Evolutionary conservation across 2,113 vertebrate species (phyloP), one percentile per base, ranked within the genome.

Genomic region (Patagioenas fasciata): DNA sequence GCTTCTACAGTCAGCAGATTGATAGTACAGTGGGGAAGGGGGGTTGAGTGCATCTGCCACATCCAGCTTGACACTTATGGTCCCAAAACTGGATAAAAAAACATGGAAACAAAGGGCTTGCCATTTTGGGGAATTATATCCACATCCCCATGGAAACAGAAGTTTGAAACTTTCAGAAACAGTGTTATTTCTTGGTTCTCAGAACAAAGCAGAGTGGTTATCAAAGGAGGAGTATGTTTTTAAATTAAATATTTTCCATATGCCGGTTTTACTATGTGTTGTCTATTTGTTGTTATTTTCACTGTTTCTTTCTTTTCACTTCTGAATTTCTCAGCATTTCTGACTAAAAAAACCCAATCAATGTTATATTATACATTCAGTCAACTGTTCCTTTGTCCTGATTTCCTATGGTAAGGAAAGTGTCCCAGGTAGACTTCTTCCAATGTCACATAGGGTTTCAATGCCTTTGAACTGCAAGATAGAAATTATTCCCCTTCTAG

Each of bases 281-380:
- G 6, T 36, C 9, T 72, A 11, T 80, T 72, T 57, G 11, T 80
- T 65, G 47, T 48, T 60, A 47, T 15, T 61, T 69, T 42, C 64
- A 25, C 11, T 32, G 25, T 65, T 93, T 38, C 19, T 51, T 72
- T 70, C 16, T 31, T 77, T 51, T 48, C 58, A 61, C 60, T 79
- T 88, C 36, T 47, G 11, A 29, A 67, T 69, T 84, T 64, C 31
- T 85, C 56, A 82, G 67, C 58, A 51, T 60, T 91, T 95, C 57
- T 75, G 44, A 64, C 17, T 61, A 17, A 81, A 85, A 64, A 51
- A n/a, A 20, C 0, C 17, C 0, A 18, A 36, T 31, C 17, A 4
- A 2, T 74, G 64, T 75, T 58, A 25, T 32, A 60, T 80, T 62
- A 25, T n/a, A 40, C 6, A 21, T 79, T 78, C 60, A 40, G 12